Evolutionary conservation across 2,888 invertebrate genomes (phyloP).

Genomic region (Onchidella celtica): DNA sequence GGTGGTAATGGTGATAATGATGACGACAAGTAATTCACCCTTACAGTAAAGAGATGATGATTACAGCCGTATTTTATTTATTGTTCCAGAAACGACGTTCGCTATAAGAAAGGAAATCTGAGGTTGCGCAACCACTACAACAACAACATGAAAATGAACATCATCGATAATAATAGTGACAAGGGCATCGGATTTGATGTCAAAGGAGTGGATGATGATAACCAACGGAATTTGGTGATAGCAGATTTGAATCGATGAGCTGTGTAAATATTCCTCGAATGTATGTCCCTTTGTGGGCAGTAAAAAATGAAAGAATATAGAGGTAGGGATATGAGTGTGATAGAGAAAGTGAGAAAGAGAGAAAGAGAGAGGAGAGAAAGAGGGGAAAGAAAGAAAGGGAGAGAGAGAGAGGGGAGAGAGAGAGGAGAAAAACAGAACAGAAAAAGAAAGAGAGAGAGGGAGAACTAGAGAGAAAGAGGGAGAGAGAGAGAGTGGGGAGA

Average conservation of each 20-base stretch:
- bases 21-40: background rate
- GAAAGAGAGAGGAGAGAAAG: conserved; percentile 3
- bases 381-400: conserved; percentile 15
- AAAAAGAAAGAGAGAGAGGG: background rate
- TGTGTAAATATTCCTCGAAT: no score
- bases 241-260: no score
- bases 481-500: background rate
- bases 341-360: background rate
- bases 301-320: background rate
- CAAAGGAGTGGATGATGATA: no score
- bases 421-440: conserved; percentile 1
- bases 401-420: background rate
- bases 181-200: no score
- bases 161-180: no score
- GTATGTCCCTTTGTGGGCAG: no score
- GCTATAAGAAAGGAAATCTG: no score
- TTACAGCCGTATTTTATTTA: no score
- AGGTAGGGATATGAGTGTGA: background rate
- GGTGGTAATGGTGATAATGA: background rate
- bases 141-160: no score
- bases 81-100: no score
- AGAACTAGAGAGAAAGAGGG: background rate
- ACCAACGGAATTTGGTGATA: no score
- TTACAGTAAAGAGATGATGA: background rate
- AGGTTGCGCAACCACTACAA: no score